Conservation (phyloP, 2,888 invertebrate species). For the Pyrrhia umbra region DNA sequence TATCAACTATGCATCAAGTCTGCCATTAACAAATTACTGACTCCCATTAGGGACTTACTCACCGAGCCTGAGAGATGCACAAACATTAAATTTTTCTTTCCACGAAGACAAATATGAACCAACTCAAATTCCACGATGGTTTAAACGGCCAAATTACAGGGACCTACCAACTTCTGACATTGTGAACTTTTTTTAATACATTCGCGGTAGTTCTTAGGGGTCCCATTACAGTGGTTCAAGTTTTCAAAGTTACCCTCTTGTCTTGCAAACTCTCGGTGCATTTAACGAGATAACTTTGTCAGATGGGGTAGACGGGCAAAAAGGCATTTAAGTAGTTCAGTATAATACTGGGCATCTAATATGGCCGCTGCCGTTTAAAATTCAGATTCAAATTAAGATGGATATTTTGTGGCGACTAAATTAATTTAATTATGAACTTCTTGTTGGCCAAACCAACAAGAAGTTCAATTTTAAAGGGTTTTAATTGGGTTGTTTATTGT, state of each 20-base stretch:
- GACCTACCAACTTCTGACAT: constrained; percentile 51
- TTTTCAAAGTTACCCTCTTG: constrained; percentile 74
- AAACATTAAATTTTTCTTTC: constrained; percentile 21
- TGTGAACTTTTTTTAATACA: constrained; percentile 39
- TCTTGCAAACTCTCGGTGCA: constrained; percentile 81
- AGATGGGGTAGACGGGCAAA: constrained; percentile 73
- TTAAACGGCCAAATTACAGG: constrained; percentile 63
- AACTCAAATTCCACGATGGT: constrained; percentile 23
- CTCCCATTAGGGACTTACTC: constrained; percentile 20
- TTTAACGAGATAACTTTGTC: constrained; percentile 86
- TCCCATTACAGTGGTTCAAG: constrained; percentile 64
- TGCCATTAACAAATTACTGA: constrained; percentile 10
- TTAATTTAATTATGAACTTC: constrained; percentile 6
- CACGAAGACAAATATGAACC: constrained; percentile 56
- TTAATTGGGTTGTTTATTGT: background rate
- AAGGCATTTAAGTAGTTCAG: constrained; percentile 62
- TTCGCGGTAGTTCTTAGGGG: constrained; percentile 36
- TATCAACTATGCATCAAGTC: background rate
- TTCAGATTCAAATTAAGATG: constrained; percentile 43
- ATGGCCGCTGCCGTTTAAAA: constrained; percentile 34
- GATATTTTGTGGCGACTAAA: constrained; percentile 8
- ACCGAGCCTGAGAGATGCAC: constrained; percentile 20
- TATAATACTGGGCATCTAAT: constrained; percentile 50
- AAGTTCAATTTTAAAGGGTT: constrained; percentile 1
- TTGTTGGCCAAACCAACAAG: background rate